Conservation (phyloP, 2,113 vertebrate genomes). For the Heteronetta atricapilla region DNA sequence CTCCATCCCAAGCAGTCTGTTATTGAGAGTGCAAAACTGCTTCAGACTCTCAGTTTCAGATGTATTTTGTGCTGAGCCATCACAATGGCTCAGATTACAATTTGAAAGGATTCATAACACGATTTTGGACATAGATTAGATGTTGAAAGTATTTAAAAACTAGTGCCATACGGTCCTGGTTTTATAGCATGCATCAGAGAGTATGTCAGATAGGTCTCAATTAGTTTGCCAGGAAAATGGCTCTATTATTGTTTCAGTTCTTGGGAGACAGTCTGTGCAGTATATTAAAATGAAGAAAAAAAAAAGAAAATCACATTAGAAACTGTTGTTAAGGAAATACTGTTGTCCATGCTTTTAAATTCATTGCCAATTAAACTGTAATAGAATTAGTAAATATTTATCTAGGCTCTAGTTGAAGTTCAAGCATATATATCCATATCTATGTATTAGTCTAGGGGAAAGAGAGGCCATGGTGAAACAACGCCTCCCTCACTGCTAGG, state of each 20-base stretch:
- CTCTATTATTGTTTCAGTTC: neutral
- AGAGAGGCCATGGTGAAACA: neutral
- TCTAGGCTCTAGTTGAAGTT: neutral
- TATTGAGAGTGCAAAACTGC: neutral
- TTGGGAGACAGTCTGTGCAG: neutral
- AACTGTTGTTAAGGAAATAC: slow-evolving; percentile 32
- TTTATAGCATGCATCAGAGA: neutral
- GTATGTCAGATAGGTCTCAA: neutral
- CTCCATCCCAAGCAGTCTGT: neutral
- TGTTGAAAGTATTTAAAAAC: neutral
- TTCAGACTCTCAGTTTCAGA: neutral
- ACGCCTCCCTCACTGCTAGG: neutral
- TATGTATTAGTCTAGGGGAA: neutral
- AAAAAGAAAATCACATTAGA: neutral
- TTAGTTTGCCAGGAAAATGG: neutral
- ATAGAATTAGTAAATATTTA: slow-evolving; percentile 43
- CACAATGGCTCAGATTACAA: neutral
- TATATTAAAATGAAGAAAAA: neutral
- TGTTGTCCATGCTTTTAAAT: neutral
- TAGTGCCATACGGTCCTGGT: neutral
- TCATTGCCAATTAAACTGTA: slow-evolving; percentile 15
- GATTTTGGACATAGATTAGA: neutral
- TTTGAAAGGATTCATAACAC: neutral
- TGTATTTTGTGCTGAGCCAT: neutral
- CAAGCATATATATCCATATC: neutral